Evolutionary conservation across 2,113 vertebrate species (phyloP).

Genomic region (Corythaixoides concolor): DNA sequence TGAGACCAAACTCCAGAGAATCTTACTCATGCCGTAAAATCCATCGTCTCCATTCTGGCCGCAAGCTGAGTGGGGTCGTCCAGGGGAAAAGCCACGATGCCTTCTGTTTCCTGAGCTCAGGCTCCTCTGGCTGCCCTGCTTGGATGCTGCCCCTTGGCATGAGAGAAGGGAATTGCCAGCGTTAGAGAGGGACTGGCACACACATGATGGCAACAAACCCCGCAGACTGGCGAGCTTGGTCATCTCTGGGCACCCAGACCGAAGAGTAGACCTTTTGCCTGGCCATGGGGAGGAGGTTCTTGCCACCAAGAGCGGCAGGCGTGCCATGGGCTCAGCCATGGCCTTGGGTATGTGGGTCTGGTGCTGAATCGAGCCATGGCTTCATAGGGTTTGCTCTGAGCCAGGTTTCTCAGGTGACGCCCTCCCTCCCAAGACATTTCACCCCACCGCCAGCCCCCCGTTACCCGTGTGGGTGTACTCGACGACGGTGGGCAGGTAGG

Average conservation of each 20-base stretch:
- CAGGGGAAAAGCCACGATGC: conserved; percentile 68
- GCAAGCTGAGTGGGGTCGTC: conserved; percentile 75
- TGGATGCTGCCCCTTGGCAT: conserved; percentile 66
- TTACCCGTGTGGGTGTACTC: conserved; percentile 84
- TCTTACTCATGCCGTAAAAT: conserved; percentile 74
- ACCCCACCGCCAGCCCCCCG: fast-evolving
- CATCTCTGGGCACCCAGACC: neutral
- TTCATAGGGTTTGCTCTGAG: neutral
- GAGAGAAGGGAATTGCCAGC: neutral
- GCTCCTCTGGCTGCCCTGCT: conserved; percentile 72
- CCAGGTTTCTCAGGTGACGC: neutral
- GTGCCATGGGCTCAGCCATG: neutral
- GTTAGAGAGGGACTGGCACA: neutral
- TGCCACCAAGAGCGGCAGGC: neutral
- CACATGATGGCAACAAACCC: fast-evolving
- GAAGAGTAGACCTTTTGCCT: neutral
- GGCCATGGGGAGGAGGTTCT: neutral
- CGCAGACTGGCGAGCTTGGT: neutral
- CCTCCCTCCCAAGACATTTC: neutral
- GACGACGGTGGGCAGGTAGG: conserved; percentile 82
- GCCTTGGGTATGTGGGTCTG: neutral
- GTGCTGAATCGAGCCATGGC: fast-evolving
- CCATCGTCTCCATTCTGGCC: conserved; percentile 74
- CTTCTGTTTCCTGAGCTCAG: conserved; percentile 77
- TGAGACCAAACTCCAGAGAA: neutral